Conservation (phyloP, 1,140 invertebrate species). For the Araneus ventricosus region DNA sequence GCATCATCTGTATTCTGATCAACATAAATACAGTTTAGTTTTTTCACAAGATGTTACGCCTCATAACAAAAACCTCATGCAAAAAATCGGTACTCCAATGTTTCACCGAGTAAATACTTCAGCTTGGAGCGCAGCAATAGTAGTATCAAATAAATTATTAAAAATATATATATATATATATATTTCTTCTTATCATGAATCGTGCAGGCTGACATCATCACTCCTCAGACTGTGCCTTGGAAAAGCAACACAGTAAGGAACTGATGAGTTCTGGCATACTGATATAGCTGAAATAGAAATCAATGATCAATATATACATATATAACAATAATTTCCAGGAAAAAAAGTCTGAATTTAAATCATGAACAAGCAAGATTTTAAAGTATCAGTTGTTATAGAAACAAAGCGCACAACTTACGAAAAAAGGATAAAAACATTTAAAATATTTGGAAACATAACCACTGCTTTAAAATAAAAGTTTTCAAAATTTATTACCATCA, state of each 20-base stretch:
- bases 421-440: no score
- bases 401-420: neutral
- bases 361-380: no score
- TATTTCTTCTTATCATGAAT: neutral
- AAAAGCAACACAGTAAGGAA: slow-evolving; percentile 20
- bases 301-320: neutral
- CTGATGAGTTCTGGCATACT: slow-evolving; percentile 8
- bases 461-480: neutral
- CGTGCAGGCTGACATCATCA: slow-evolving; percentile 60
- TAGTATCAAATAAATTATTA: neutral
- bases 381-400: no score
- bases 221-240: slow-evolving; percentile 54
- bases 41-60: neutral
- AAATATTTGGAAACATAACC: no score
- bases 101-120: neutral
- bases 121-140: neutral
- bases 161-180: neutral
- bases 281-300: slow-evolving; percentile 31
- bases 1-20: neutral
- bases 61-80: neutral
- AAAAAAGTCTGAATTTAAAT: neutral
- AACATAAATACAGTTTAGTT: neutral
- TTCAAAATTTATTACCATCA: slow-evolving; percentile 31
- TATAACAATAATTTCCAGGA: no score
- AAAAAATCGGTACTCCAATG: neutral